phyloP scores from a whole-genome alignment of 2,113 vertebrate genomes.

The Lutjanus erythropterus region DNA sequence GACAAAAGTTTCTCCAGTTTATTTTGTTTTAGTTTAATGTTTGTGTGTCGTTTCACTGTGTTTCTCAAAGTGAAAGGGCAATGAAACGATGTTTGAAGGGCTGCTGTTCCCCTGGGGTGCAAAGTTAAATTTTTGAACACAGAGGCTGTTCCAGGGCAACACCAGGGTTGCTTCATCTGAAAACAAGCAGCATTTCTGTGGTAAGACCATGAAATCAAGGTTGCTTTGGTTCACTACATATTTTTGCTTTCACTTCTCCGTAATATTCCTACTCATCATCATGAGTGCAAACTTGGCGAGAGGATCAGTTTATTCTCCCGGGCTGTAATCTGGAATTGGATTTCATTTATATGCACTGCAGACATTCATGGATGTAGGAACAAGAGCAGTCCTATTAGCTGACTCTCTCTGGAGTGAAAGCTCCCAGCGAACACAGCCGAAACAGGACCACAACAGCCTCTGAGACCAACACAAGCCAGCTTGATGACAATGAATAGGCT shows the following conservation, averaged over 20 bases:
- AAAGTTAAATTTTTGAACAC: constrained; percentile 25
- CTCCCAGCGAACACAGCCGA: no score
- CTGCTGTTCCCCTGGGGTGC: constrained; percentile 17
- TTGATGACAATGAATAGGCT: no score
- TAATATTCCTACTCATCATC: constrained; percentile 23
- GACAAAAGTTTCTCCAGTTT: constrained; percentile 32
- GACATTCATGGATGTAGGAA: no score
- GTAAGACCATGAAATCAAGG: constrained; percentile 36
- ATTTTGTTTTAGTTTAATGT: constrained; percentile 38
- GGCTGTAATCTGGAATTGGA: constrained; percentile 16
- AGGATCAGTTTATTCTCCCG: constrained; percentile 2
- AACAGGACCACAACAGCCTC: no score
- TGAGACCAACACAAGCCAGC: no score
- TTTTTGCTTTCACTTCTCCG: constrained; percentile 35
- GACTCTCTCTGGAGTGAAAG: no score
- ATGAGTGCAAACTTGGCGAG: constrained; percentile 13
- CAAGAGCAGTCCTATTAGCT: no score
- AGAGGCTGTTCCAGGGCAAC: constrained; percentile 41
- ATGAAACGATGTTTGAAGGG: constrained; percentile 14
- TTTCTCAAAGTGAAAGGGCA: constrained; percentile 20
- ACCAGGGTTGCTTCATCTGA: constrained; percentile 45
- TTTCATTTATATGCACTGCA: constrained; percentile 30
- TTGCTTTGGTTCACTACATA: constrained; percentile 36
- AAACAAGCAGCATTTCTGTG: constrained; percentile 56
- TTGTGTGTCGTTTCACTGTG: constrained; percentile 30